These are phyloP conservation scores for Lathronympha strigana DNA, from an alignment of 2,888 invertebrate genomes.

Conservation along the genomic window DNA sequence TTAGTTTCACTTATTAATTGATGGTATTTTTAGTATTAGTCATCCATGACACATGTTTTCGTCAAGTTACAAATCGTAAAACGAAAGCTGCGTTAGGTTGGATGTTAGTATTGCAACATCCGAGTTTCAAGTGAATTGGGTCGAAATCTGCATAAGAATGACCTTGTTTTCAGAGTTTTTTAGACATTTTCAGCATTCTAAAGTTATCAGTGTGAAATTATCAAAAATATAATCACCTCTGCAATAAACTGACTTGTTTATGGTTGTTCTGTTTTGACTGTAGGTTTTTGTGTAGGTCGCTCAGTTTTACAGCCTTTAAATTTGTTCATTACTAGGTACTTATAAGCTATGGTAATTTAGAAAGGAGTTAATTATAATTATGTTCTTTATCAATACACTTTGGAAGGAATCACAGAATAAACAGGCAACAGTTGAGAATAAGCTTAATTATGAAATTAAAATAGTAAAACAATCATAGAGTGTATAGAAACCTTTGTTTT, in stretches of 20 bases:
- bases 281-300: conserved; percentile 2
- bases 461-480: no score
- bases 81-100: conserved; percentile 25
- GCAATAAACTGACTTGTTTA: conserved; percentile 8
- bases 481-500: no score
- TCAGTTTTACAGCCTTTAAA: neutral
- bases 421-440: no score
- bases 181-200: neutral
- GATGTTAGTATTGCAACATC: conserved; percentile 27
- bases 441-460: no score
- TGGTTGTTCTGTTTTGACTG: neutral
- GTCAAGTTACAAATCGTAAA: conserved; percentile 12
- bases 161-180: conserved; percentile 15
- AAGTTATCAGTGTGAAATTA: neutral
- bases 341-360: no score
- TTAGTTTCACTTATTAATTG: conserved; percentile 19
- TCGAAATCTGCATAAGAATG: conserved; percentile 39
- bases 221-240: neutral
- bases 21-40: conserved; percentile 20
- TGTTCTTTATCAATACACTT: no score
- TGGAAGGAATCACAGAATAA: no score
- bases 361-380: no score
- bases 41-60: conserved; percentile 31
- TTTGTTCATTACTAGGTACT: no score
- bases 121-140: conserved; percentile 35